phyloP scores from a whole-genome alignment of 2,113 vertebrate species.

The Carettochelys insculpta region DNA sequence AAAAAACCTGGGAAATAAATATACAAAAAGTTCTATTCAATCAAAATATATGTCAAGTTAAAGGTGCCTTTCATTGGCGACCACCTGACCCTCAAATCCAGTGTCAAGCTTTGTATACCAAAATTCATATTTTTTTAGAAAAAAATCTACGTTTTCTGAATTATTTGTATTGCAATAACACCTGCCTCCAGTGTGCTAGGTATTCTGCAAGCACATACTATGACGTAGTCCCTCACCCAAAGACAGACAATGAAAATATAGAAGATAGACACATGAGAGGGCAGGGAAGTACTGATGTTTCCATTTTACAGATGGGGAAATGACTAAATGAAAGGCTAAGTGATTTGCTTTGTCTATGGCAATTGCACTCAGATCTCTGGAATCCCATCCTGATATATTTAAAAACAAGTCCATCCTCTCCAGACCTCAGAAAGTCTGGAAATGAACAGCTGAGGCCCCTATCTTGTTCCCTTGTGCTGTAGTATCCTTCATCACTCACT shows the following conservation, averaged over 20 bases:
- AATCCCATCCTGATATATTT: not conserved
- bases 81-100: not conserved
- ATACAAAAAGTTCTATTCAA: not conserved
- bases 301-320: not conserved
- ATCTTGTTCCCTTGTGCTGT: not conserved
- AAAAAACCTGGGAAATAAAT: not conserved
- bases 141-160: not conserved
- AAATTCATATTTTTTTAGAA: not conserved
- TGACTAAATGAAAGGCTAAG: not conserved
- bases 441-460: not conserved
- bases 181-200: not conserved
- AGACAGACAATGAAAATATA: not conserved
- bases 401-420: not conserved
- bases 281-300: not conserved
- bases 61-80: not conserved
- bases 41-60: not conserved
- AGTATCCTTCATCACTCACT: not conserved
- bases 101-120: not conserved
- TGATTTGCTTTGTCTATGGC: not conserved
- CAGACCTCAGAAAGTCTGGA: not conserved
- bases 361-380: not conserved
- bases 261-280: not conserved
- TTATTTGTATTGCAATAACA: not conserved
- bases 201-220: not conserved
- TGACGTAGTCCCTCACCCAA: accelerated